Evolutionary conservation across 92 coral and sea anemone genomes (phyloP), one percentile per base, ranked within the genome.

Genomic region (Porites lobata): DNA sequence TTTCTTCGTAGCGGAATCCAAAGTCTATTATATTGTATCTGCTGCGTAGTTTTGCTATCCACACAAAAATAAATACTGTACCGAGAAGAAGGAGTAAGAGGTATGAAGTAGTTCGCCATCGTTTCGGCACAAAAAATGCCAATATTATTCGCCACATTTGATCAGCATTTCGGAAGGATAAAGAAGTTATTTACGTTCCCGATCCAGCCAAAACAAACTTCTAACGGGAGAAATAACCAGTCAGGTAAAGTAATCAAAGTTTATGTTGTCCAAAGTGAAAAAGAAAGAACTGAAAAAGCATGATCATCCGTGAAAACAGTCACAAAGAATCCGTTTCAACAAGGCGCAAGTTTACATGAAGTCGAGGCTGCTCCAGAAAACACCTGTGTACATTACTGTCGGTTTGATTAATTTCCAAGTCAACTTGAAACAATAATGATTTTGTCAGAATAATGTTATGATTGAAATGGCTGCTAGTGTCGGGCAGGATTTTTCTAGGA

Each of bases 101-200:
- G 77, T 26, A 81, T 21, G 57, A 11, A 69, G 56, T 61, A 74
- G 20, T 80, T 85, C 78, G 85, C 63, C 83, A 74, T 75, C 67
- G 83, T 26, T 32, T 85, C 7, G 86, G 86, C 22, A n/a, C 53
- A 29, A 82, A 59, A 70, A 10, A 70, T 9, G 69, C 20, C 17
- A 81, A 7, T 9, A 69, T 20, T 13, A 71, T 29, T 2, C 69
- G 69, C 65, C 56, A 56, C 86, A 81, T 67, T 54, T 29, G 29
- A 15, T 10, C 1, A 62, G n/a, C 66, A 62, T 62, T 62, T 62
- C 66, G n/a, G 13, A 62, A 62, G n/a, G 66, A 14, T 56, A 1
- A 56, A 14, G 13, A 10, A 10, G 15, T 56, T 56, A 10, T 54
- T 56, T 56, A 56, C 11, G 15, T 10, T 10, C 15, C 4, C 61